phyloP scores from a whole-genome alignment of 2,113 vertebrate genomes.

The Calidris pygmaea region DNA sequence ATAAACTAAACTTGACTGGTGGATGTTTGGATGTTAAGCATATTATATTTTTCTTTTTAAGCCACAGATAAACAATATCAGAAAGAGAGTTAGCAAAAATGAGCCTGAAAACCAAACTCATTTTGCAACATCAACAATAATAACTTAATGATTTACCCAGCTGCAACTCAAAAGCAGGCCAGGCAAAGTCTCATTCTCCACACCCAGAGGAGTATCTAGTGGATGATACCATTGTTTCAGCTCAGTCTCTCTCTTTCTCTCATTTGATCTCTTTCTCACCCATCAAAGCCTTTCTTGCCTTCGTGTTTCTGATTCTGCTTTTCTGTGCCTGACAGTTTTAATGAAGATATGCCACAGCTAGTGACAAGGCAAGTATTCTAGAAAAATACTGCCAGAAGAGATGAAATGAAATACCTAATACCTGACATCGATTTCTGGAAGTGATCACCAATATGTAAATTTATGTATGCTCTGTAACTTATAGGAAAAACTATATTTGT shows the following conservation, averaged over 20 bases:
- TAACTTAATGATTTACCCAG: neutral
- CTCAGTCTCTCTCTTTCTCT: neutral
- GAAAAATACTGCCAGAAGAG: neutral
- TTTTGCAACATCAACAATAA: neutral
- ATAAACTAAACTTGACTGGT: neutral
- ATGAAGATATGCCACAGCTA: neutral
- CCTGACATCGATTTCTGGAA: neutral
- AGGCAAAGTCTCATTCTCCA: neutral
- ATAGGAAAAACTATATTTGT: neutral
- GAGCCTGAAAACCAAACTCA: neutral
- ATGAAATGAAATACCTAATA: neutral
- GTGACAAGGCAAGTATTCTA: neutral
- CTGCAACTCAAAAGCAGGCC: neutral
- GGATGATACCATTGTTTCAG: neutral
- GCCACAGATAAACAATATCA: neutral
- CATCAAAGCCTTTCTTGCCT: constrained; percentile 9
- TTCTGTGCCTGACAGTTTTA: constrained; percentile 8
- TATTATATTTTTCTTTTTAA: neutral
- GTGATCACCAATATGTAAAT: neutral
- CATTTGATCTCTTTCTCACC: neutral
- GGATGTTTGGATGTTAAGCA: neutral
- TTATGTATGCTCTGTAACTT: neutral
- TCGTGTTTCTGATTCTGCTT: neutral
- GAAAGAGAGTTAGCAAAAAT: neutral
- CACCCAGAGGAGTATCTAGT: neutral